A percentile compares a stretch with the other conserved stretches of the same genome.
phyloP scores from a whole-genome alignment of 2,113 vertebrate genomes.

The Oreochromis aureus region DNA sequence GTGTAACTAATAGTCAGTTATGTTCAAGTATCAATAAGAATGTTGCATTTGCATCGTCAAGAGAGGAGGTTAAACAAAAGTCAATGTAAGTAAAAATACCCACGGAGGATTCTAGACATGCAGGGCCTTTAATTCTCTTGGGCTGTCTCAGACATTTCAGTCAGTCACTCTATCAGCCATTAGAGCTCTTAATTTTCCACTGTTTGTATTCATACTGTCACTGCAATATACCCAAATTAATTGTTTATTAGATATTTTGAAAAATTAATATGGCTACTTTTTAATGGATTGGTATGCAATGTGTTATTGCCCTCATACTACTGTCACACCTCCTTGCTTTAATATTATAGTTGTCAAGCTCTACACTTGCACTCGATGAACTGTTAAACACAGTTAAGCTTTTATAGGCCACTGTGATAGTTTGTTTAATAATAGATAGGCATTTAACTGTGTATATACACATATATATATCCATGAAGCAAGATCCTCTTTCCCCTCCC shows the following conservation, averaged over 20 bases:
- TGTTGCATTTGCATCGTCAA: background rate
- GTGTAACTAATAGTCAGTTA: background rate
- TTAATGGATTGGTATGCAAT: background rate
- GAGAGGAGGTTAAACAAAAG: background rate
- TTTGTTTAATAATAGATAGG: background rate
- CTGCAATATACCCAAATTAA: rapidly evolving
- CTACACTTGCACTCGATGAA: background rate
- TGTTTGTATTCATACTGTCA: background rate
- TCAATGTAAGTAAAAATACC: background rate
- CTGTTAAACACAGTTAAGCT: background rate
- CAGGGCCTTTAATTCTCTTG: background rate
- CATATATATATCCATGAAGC: background rate
- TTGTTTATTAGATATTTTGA: background rate
- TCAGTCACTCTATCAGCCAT: background rate
- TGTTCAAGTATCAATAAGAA: background rate
- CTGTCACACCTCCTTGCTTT: background rate
- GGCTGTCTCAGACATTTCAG: background rate
- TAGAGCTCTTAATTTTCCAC: background rate
- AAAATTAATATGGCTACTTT: background rate
- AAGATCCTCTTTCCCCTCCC: background rate
- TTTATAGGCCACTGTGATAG: background rate
- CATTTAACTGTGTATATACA: background rate
- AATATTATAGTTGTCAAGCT: background rate
- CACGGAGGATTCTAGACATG: background rate
- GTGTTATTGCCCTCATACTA: background rate